Conservation (phyloP, 2,888 invertebrate species). For the Pristionchus japonicus region DNA sequence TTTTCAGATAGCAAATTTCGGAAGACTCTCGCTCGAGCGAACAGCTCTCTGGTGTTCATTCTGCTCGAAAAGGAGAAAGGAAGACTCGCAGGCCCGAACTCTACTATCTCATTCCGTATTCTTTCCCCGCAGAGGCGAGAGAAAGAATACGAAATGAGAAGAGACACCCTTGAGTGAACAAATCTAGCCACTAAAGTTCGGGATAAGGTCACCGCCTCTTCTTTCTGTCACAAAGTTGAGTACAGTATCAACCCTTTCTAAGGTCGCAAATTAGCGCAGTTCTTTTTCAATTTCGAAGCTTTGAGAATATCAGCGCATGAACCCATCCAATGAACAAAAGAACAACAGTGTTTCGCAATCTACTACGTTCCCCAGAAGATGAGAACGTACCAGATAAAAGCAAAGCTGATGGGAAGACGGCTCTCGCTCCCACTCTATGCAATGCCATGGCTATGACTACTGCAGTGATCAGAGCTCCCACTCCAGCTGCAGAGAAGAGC, state of each 20-base stretch:
- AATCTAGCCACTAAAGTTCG: neutral
- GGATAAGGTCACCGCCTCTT: too few species aligned
- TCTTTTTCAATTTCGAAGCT: too few species aligned
- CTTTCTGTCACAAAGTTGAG: too few species aligned
- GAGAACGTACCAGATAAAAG: neutral
- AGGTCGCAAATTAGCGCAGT: too few species aligned
- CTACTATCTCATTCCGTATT: neutral
- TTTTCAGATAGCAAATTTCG: too few species aligned
- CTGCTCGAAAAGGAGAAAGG: neutral
- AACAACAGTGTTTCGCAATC: too few species aligned
- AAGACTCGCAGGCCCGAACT: neutral
- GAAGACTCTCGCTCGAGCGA: neutral
- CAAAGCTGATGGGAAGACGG: neutral
- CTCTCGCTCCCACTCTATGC: conserved; percentile 50
- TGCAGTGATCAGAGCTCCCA: conserved; percentile 48
- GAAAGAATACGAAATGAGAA: too few species aligned
- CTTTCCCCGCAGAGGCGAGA: neutral
- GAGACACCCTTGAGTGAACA: neutral
- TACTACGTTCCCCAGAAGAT: too few species aligned
- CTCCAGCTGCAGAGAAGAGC: conserved; percentile 51
- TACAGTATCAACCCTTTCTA: too few species aligned
- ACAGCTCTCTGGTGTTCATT: neutral
- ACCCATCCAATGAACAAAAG: too few species aligned
- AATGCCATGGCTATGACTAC: conserved; percentile 48
- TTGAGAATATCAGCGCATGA: too few species aligned